Evolutionary conservation across 2,113 vertebrate genomes (phyloP).

Genomic region (Sander lucioperca): DNA sequence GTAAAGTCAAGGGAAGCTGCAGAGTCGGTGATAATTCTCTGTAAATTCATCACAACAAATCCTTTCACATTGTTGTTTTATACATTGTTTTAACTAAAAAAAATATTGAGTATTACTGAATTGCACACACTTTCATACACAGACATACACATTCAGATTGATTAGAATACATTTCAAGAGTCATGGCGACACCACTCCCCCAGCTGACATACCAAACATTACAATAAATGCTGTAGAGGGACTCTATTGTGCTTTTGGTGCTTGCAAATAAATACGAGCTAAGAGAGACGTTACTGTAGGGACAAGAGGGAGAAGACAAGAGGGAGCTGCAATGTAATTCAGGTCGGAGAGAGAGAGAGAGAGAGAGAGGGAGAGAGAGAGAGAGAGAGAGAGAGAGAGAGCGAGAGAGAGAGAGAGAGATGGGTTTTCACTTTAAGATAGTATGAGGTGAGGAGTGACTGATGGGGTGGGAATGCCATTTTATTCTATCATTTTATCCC

Average conservation of each 20-base stretch:
- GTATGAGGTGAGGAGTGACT: conserved; percentile 38
- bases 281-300: conserved; percentile 9
- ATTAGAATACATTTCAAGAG: conserved; percentile 25
- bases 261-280: conserved; percentile 1
- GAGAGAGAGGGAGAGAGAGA: not conserved
- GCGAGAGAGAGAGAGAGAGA: not conserved
- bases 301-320: not conserved
- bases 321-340: conserved; percentile 16
- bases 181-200: conserved; percentile 27
- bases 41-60: too few relatives aligned
- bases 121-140: not conserved
- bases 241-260: not conserved
- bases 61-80: too few relatives aligned
- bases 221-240: not conserved
- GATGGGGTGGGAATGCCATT: conserved; percentile 28
- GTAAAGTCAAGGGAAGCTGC: too few relatives aligned
- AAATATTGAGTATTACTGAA: too few relatives aligned
- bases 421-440: conserved; percentile 33
- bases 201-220: conserved; percentile 24
- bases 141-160: too few relatives aligned
- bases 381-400: too few relatives aligned
- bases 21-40: too few relatives aligned
- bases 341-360: conserved; percentile 3
- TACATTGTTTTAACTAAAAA: too few relatives aligned
- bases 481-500: conserved; percentile 14